Evolutionary conservation across 2,888 invertebrate genomes (phyloP), one percentile per base, ranked within the genome.

Genomic region (Eurois occulta): DNA sequence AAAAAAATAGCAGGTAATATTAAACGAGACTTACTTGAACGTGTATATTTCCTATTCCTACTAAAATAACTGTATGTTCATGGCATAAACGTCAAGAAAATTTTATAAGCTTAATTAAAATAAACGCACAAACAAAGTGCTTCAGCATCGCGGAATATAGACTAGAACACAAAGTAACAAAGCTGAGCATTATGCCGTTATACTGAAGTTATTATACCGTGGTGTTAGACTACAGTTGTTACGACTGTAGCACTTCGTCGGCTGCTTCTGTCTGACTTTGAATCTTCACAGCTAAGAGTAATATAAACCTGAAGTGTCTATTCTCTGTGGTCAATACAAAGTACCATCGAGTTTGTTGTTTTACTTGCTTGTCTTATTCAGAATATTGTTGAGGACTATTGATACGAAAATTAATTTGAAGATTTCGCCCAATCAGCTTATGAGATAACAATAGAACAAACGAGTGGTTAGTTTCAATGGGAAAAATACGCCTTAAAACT

Each of bases 301-400:
- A 68, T 43, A 78, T 78, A 71, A 66, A 80, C 65, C 38, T 78
- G 28, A 62, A 80, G 78, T 58, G 43, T 72, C 60, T 55, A 77
- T 70, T 81, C 16, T 7, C 35, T 18, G 32, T 7, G 35, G 46
- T 78, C 41, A 66, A 48, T 67, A 35, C 24, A 13, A 52, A 46
- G 60, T 24, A 60, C 71, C 55, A 52, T 69, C 43, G 41, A 35
- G 55, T 41, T 60, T 5, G 41, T 35, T 62, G 32, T 78, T 70
- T 1, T n/a, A 48, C 18, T 32, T 60, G 6, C 16, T 28, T 6
- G 35, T 64, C 3, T 41, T 55, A 35, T 43, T 68, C 58, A 41
- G 52, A 46, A 32, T 46, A 48, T 58, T 80, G 43, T 55, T 32
- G 18, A 55, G 6, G 11, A 41, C 32, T 62, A 62, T 46, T 24